Evolutionary conservation across 2,888 invertebrate genomes (phyloP).

Genomic region (Ypsolopha scabrella): DNA sequence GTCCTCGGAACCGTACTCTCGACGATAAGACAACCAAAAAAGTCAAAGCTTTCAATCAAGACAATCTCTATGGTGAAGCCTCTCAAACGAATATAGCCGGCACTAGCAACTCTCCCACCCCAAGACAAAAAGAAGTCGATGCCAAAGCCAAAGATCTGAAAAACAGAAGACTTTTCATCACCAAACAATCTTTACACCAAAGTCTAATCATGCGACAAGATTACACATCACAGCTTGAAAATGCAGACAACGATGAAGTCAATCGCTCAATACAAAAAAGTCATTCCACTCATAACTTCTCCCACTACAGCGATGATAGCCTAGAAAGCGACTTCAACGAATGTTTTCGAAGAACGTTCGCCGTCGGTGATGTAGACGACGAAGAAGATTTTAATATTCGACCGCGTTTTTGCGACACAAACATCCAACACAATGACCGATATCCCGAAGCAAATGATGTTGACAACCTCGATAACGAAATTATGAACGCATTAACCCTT

Average conservation of each 20-base stretch:
- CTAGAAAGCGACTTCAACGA: constrained; percentile 16
- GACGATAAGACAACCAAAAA: background rate
- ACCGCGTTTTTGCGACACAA: constrained; percentile 41
- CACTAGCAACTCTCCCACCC: background rate
- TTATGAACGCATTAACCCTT: constrained; percentile 45
- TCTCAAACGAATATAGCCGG: background rate
- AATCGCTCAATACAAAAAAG: constrained; percentile 33
- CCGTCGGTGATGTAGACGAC: constrained; percentile 22
- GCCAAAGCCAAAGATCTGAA: constrained; percentile 17
- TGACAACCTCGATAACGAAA: constrained; percentile 47
- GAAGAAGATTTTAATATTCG: constrained; percentile 8
- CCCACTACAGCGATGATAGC: constrained; percentile 8
- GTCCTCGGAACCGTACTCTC: background rate
- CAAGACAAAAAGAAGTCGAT: constrained; percentile 15
- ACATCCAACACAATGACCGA: constrained; percentile 54
- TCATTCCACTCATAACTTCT: constrained; percentile 35
- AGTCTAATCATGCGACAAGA: constrained; percentile 31
- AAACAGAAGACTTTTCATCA: constrained; percentile 13
- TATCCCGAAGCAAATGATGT: constrained; percentile 53
- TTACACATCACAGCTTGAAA: constrained; percentile 8
- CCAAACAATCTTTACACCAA: constrained; percentile 28
- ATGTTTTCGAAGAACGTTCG: constrained; percentile 22
- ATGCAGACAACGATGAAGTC: constrained; percentile 26
- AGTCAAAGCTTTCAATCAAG: constrained; percentile 32
- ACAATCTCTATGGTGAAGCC: constrained; percentile 17